phyloP scores from a whole-genome alignment of 2,888 invertebrate species.

The Nesidiocoris tenuis region DNA sequence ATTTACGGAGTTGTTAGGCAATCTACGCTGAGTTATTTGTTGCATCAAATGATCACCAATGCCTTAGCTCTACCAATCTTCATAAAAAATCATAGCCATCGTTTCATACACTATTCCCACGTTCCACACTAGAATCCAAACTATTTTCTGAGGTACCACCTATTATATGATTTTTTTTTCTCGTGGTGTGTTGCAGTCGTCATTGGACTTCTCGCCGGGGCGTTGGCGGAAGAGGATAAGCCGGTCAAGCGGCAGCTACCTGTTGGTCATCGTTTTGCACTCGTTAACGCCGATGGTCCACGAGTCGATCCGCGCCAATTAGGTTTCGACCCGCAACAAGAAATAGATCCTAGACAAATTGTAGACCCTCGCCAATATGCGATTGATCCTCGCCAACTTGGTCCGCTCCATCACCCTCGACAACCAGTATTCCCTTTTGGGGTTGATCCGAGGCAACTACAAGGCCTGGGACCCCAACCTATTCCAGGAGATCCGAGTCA shows the following conservation, averaged over 20 bases:
- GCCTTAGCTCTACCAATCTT: too few species aligned
- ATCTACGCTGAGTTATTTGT: too few species aligned
- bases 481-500: background rate
- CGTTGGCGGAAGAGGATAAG: background rate
- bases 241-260: conserved; percentile 1
- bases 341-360: background rate
- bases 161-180: too few species aligned
- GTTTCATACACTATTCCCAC: too few species aligned
- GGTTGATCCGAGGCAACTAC: background rate
- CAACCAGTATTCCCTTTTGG: background rate
- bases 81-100: too few species aligned
- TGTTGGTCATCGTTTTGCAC: too few species aligned
- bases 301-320: background rate
- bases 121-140: too few species aligned
- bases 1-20: too few species aligned
- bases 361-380: background rate
- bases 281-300: background rate
- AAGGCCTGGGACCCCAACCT: background rate
- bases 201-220: background rate
- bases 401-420: background rate
- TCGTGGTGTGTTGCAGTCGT: background rate
- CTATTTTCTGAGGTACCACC: too few species aligned
- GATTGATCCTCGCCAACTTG: background rate
- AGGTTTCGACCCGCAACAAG: background rate
- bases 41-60: too few species aligned